phyloP scores from a whole-genome alignment of 2,797 vertebrate genomes.

The Pteronotus mesoamericanus region DNA sequence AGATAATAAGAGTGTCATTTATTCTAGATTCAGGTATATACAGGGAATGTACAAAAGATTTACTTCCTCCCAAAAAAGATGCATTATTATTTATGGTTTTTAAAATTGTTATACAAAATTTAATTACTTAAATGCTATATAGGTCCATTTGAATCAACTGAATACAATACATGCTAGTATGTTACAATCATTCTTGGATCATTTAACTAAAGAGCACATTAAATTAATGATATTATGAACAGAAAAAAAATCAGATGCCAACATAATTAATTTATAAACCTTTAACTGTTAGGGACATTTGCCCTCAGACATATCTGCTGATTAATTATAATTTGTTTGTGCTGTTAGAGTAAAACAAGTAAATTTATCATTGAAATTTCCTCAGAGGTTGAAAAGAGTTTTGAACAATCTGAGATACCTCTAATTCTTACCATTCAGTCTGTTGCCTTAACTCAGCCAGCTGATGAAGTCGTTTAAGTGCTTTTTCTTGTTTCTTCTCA shows the following conservation, averaged over 20 bases:
- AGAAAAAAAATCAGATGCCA: conserved; percentile 39
- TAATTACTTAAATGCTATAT: background rate
- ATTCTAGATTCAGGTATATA: background rate
- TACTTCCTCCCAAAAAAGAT: background rate
- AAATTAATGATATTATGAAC: conserved; percentile 33
- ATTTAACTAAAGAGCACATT: conserved; percentile 25
- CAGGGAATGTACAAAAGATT: conserved; percentile 3
- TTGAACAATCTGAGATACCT: background rate
- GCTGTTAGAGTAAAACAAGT: background rate
- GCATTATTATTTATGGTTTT: background rate
- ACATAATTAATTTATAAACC: conserved; percentile 46
- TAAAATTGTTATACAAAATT: background rate
- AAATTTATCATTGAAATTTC: background rate
- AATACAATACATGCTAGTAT: conserved; percentile 24
- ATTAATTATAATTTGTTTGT: conserved; percentile 19
- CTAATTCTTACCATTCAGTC: conserved; percentile 87
- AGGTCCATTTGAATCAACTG: conserved; percentile 17
- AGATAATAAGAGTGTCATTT: conserved; percentile 33
- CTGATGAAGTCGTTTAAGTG: conserved; percentile 93
- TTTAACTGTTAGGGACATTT: conserved; percentile 67
- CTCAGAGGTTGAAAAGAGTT: background rate
- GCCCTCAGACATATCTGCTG: conserved; percentile 15
- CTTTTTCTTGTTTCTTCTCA: conserved; percentile 97
- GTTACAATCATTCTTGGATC: conserved; percentile 17
- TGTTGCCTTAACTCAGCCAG: conserved; percentile 94